Evolutionary conservation across 92 coral and sea anemone genomes (phyloP).

Genomic region (Parazoanthus atlanticus): DNA sequence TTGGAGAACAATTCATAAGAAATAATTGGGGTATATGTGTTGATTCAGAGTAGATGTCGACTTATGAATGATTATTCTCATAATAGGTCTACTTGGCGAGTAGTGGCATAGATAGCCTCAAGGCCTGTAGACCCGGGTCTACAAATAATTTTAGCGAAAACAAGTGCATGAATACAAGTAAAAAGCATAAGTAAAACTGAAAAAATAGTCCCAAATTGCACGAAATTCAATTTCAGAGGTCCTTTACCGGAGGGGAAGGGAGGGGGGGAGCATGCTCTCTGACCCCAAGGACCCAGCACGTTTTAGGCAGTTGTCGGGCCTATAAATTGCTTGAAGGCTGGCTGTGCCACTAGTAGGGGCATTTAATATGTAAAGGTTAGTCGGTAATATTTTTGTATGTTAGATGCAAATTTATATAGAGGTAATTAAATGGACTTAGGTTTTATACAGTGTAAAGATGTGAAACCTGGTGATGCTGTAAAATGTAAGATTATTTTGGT

Average conservation of each 20-base stretch:
- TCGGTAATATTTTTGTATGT: constrained; percentile 23
- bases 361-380: background rate
- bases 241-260: no score
- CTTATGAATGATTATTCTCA: background rate
- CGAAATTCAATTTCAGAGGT: no score
- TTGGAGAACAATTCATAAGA: background rate
- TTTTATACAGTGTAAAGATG: constrained; percentile 11
- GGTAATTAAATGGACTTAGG: background rate
- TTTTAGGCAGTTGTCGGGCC: background rate
- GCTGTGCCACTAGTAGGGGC: background rate
- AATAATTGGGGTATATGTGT: background rate
- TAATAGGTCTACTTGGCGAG: background rate
- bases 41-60: no score
- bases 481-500: background rate
- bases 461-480: background rate
- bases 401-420: background rate
- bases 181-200: no score
- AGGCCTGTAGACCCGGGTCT: background rate
- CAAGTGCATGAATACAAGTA: background rate
- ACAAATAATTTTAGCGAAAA: no score
- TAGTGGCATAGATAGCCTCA: no score
- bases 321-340: background rate
- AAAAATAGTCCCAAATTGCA: no score
- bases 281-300: no score
- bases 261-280: no score